Base-by-base conservation (phyloP, 2,797 vertebrate genomes). In the Pipistrellus pygmaeus region DNA sequence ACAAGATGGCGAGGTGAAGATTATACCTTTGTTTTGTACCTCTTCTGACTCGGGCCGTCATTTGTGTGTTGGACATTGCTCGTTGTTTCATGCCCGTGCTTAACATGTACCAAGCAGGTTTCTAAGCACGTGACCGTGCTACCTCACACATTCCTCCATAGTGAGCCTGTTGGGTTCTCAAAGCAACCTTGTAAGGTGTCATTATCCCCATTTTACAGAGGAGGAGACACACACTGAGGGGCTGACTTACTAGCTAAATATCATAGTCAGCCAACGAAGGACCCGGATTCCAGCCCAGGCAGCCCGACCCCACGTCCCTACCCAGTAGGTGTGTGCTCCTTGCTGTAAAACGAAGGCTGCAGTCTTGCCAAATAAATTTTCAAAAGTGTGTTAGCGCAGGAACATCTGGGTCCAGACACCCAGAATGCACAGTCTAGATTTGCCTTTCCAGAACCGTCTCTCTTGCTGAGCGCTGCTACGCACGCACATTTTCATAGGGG, bases 121-220 rank as follows among this genome's bases (percentile, higher is more conserved):
- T 84, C 78, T 86, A 72, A 80, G 35, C 14, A 62, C 12, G 64
- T 62, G 80, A 57, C 60, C 20, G 0, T 15, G 53, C 53, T 55
- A 69, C 66, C n/a, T 77, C 57, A n/a, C 8, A 48, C 69, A 55
- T 46, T 57, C 13, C 38, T 89, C 30, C 41, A 5, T 27, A 51
- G 15, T 41, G 48, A 51, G 55, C 41, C 48, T 30, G 2, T 44
- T 32, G 32, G 30, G 46, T 72, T 69, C 21, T 83, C 62, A 57
- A 73, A 92, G 35, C 17, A 41, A 44, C 21, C 51, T 21, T 55
- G 12, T n/a, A 64, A 62, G 27, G 17, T 35, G 27, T 84, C n/a
- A 62, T 69, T 38, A 80, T 48, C 57, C 46, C 72, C 48, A 44
- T 88, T 86, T 93, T 81, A 92, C 91, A 90, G 64, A 92, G 60